Percentiles rank a stretch among this genome's conserved stretches.
phyloP scores from a whole-genome alignment of 2,888 invertebrate genomes.

The Rhagium mordax region DNA sequence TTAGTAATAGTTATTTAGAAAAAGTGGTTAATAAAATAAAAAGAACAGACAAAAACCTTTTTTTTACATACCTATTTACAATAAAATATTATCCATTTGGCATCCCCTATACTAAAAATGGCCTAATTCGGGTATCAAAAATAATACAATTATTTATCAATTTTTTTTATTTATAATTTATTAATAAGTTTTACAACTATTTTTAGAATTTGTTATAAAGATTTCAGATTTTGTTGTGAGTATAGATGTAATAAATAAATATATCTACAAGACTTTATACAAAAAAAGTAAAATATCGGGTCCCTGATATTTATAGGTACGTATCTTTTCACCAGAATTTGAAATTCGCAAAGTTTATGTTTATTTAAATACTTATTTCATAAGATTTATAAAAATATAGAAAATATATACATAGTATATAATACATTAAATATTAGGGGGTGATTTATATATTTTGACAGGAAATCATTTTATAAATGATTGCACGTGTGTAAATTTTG shows the following conservation, averaged over 20 bases:
- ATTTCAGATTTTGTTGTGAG: slow-evolving; percentile 70
- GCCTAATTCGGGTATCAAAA: slow-evolving; percentile 32
- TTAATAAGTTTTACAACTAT: slow-evolving; percentile 65
- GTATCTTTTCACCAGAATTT: slow-evolving; percentile 56
- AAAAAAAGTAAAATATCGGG: slow-evolving; percentile 67
- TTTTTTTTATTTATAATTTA: slow-evolving; percentile 61
- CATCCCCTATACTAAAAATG: slow-evolving; percentile 34
- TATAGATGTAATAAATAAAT: slow-evolving; percentile 70
- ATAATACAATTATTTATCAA: slow-evolving; percentile 50
- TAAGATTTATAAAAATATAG: slow-evolving; percentile 47
- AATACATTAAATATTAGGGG: slow-evolving; percentile 35
- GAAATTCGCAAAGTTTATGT: slow-evolving; percentile 31
- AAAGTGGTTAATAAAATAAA: slow-evolving; percentile 43
- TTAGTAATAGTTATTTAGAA: slow-evolving; percentile 57
- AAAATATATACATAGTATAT: slow-evolving; percentile 56
- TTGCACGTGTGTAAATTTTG: slow-evolving; percentile 16
- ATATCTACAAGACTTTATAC: slow-evolving; percentile 71
- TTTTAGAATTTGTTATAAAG: slow-evolving; percentile 63
- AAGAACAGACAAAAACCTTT: slow-evolving; percentile 48
- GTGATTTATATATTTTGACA: slow-evolving; percentile 14
- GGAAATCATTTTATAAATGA: slow-evolving; percentile 18
- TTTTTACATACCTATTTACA: slow-evolving; percentile 58
- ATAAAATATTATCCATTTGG: slow-evolving; percentile 39
- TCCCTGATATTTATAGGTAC: slow-evolving; percentile 67
- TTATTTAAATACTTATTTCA: slow-evolving; percentile 30